Conservation (phyloP, 2,113 vertebrate species). For the Panthera leo region DNA sequence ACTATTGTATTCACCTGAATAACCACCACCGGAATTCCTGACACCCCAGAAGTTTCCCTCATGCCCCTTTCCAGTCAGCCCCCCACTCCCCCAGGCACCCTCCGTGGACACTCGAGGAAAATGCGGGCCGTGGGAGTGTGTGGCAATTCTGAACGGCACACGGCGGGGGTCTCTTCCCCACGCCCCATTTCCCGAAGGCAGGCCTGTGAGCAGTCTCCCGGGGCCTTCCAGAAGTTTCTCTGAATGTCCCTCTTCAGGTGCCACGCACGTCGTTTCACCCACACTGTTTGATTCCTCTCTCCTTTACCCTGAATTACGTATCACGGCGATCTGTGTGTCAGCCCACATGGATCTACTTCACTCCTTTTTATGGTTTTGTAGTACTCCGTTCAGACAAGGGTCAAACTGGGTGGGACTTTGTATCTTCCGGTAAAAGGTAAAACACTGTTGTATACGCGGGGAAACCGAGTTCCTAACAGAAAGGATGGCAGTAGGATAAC, state of each 20-base stretch:
- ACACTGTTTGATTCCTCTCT: not conserved
- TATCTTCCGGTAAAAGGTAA: not conserved
- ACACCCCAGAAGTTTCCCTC: not conserved
- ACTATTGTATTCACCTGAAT: not conserved
- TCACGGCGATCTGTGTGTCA: rapidly evolving
- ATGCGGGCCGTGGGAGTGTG: rapidly evolving
- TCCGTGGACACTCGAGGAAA: not conserved
- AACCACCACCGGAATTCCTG: not conserved
- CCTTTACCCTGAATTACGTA: not conserved
- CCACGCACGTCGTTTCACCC: not conserved
- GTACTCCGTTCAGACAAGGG: not conserved
- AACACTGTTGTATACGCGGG: not conserved
- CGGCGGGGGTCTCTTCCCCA: too few relatives aligned
- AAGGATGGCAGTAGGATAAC: not conserved
- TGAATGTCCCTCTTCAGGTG: not conserved
- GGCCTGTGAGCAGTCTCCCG: not conserved
- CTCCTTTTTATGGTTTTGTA: not conserved
- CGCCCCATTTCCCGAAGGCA: too few relatives aligned
- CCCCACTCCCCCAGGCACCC: rapidly evolving
- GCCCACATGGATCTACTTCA: rapidly evolving
- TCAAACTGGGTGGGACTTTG: not conserved
- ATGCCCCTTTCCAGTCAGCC: not conserved
- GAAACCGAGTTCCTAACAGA: not conserved
- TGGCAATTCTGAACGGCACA: not conserved
- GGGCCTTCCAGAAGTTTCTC: not conserved